Percentiles rank a stretch among this genome's conserved stretches.
phyloP scores from a whole-genome alignment of 2,113 vertebrate species.

The Oncorhynchus mykiss region DNA sequence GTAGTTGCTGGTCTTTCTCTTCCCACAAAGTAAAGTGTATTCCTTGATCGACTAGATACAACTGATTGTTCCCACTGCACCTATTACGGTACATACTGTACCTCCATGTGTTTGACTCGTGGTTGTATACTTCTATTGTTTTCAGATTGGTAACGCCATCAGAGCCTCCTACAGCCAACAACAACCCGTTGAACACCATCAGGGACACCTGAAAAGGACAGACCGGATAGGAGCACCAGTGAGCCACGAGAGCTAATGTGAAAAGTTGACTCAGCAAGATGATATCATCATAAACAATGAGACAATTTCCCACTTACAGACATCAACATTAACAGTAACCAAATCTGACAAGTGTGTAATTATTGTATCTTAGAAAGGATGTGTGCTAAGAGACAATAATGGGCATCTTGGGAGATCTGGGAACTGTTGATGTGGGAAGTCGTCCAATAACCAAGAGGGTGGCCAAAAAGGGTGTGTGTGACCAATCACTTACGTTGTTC shows the following conservation, averaged over 20 bases:
- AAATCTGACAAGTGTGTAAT: too few species aligned
- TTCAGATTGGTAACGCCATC: conserved; percentile 64
- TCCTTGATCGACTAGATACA: too few species aligned
- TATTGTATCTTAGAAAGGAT: too few species aligned
- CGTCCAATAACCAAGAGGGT: too few species aligned
- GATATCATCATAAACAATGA: neutral
- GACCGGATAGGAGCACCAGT: neutral
- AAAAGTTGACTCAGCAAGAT: neutral
- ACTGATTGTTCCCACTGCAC: neutral
- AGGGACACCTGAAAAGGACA: conserved; percentile 56
- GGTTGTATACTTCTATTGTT: conserved; percentile 65
- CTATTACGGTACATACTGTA: conserved; percentile 9
- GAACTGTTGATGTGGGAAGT: too few species aligned
- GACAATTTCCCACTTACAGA: too few species aligned
- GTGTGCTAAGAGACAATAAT: too few species aligned
- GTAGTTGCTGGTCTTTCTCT: too few species aligned
- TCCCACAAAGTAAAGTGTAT: too few species aligned
- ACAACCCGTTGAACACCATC: conserved; percentile 52
- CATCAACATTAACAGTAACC: too few species aligned
- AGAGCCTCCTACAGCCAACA: conserved; percentile 67
- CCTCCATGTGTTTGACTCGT: conserved; percentile 69
- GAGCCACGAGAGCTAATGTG: neutral
- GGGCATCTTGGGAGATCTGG: too few species aligned
- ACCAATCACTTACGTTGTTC: conserved; percentile 49
- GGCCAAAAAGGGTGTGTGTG: neutral